phyloP scores from a whole-genome alignment of 2,113 vertebrate species.

The Synodontis membranacea region DNA sequence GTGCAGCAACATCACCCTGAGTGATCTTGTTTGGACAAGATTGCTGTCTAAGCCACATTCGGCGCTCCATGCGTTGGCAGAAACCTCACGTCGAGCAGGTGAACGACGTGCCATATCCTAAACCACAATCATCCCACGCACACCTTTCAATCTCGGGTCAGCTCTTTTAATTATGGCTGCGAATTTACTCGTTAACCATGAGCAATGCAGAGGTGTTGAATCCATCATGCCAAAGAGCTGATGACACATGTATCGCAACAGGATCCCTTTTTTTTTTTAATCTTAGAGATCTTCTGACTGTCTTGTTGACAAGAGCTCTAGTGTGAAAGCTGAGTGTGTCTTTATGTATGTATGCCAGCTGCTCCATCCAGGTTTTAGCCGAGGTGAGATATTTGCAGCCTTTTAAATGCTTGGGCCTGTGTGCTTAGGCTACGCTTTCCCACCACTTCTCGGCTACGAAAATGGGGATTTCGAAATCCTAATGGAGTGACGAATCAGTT shows the following conservation, averaged over 20 bases:
- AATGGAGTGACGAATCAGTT: neutral
- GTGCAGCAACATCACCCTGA: conserved; percentile 5
- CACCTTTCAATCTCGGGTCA: neutral
- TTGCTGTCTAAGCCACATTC: conserved; percentile 20
- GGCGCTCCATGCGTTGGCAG: neutral
- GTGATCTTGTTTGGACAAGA: conserved; percentile 51
- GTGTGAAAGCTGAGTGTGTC: conserved; percentile 23
- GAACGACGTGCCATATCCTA: neutral
- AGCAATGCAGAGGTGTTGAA: conserved; percentile 4
- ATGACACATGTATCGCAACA: conserved; percentile 33
- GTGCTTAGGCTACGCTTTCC: conserved; percentile 46
- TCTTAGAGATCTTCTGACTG: conserved; percentile 37
- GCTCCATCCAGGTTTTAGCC: conserved; percentile 42
- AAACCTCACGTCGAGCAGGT: neutral
- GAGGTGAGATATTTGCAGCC: conserved; percentile 55
- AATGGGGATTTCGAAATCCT: neutral
- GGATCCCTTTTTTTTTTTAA: conserved; percentile 1
- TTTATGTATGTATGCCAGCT: conserved; percentile 44
- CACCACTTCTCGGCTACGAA: neutral
- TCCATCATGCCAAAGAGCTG: neutral
- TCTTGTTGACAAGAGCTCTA: conserved; percentile 31
- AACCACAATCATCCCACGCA: conserved; percentile 20
- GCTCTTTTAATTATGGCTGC: conserved; percentile 23
- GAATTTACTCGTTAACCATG: conserved; percentile 4
- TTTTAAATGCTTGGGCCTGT: conserved; percentile 54